phyloP scores from a whole-genome alignment of 2,797 vertebrate species.

The Eospalax fontanierii region DNA sequence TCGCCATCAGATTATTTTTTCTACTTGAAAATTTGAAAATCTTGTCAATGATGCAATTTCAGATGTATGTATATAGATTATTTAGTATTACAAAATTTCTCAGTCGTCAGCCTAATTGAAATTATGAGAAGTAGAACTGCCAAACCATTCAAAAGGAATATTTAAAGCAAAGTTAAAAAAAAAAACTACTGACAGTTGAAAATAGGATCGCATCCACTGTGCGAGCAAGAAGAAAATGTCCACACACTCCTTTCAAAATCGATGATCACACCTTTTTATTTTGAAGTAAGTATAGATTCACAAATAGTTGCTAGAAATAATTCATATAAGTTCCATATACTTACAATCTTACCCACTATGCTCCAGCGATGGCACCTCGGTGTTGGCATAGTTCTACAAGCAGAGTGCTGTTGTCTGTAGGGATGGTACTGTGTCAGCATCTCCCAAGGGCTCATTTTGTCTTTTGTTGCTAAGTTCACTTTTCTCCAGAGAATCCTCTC shows the following conservation, averaged over 20 bases:
- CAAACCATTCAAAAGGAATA: background rate
- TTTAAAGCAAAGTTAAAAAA: constrained; percentile 30
- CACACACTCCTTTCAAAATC: background rate
- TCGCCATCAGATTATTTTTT: background rate
- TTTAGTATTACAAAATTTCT: background rate
- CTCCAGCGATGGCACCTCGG: background rate
- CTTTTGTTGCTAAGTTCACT: background rate
- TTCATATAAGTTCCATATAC: background rate
- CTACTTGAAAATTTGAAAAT: background rate
- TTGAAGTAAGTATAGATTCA: constrained; percentile 40
- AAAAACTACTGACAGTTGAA: background rate
- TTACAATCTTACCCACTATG: background rate
- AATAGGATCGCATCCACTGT: background rate
- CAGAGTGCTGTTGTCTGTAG: background rate
- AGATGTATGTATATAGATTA: background rate
- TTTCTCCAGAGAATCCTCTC: background rate
- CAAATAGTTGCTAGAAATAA: background rate
- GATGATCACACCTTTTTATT: background rate
- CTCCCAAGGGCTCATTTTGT: background rate
- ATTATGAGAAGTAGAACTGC: background rate
- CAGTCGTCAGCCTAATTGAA: background rate
- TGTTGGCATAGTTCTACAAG: background rate
- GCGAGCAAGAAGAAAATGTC: background rate
- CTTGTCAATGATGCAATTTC: background rate
- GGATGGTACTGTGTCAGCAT: background rate